Percentiles rank a stretch among this genome's conserved stretches.
Evolutionary conservation across 2,797 vertebrate genomes (phyloP).

Genomic region (Schizopygopsis pylzovi): DNA sequence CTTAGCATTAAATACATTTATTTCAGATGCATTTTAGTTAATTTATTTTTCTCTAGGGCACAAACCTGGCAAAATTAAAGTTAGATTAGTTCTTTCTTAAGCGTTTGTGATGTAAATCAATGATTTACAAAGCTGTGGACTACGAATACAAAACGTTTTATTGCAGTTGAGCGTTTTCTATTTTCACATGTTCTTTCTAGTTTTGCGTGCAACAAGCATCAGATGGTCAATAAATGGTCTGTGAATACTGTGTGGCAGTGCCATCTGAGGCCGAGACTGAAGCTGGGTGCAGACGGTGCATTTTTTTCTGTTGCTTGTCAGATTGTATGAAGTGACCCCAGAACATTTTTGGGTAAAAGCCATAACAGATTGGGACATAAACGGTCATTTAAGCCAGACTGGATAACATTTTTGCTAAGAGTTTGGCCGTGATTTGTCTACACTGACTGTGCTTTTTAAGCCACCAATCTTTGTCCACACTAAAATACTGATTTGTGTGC

Average conservation of each 20-base stretch:
- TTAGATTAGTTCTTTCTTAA: not conserved
- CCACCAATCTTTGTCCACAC: not conserved
- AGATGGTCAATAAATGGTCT: not conserved
- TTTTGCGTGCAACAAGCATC: not conserved
- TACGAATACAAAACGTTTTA: not conserved
- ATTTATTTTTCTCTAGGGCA: no score
- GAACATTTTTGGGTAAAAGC: not conserved
- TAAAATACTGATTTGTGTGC: not conserved
- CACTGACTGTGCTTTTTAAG: not conserved
- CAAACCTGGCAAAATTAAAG: not conserved
- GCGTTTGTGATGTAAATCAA: not conserved
- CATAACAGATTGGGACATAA: constrained; percentile 7
- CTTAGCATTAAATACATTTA: not conserved
- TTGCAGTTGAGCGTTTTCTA: not conserved
- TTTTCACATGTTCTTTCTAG: not conserved
- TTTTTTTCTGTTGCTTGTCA: constrained; percentile 5
- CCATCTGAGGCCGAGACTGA: not conserved
- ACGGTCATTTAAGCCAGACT: not conserved
- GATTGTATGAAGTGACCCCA: constrained; percentile 7
- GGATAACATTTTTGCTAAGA: not conserved
- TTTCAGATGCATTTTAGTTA: no score
- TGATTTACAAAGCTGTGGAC: not conserved
- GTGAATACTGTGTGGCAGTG: not conserved
- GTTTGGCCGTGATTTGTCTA: not conserved
- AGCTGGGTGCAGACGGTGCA: not conserved